Evolutionary conservation across 2,888 invertebrate species (phyloP).

Genomic region (Holacanthella duospinosa): DNA sequence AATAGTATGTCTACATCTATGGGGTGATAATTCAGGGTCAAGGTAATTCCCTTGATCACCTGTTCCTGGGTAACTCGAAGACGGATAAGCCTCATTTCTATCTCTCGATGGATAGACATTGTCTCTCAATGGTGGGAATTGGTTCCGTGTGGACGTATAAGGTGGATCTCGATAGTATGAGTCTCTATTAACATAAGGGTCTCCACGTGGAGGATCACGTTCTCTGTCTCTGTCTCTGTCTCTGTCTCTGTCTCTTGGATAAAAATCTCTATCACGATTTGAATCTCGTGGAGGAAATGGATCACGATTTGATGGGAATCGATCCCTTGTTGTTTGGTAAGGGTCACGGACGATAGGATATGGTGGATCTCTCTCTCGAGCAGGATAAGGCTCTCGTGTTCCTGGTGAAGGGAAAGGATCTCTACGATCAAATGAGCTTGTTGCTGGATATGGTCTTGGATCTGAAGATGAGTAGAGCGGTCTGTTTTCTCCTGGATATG

Average conservation of each 20-base stretch:
- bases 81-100: constrained; percentile 20
- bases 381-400: constrained; percentile 33
- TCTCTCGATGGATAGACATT: constrained; percentile 9
- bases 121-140: constrained; percentile 21
- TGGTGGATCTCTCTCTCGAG: constrained; percentile 31
- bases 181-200: constrained; percentile 21
- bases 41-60: constrained; percentile 31
- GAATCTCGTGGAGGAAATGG: constrained; percentile 13
- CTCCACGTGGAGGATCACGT: constrained; percentile 9
- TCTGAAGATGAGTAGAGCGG: constrained; percentile 31
- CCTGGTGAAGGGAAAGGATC: constrained; percentile 31
- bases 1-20: constrained; percentile 40
- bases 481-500: constrained; percentile 21
- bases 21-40: constrained; percentile 37
- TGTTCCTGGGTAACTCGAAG: constrained; percentile 27
- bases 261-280: constrained; percentile 20
- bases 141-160: constrained; percentile 19
- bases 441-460: constrained; percentile 29
- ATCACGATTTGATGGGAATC: constrained; percentile 25
- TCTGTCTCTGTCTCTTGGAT: constrained; percentile 9
- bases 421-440: constrained; percentile 10
- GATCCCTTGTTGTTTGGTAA: constrained; percentile 34
- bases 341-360: constrained; percentile 25
- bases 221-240: neutral
- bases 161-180: constrained; percentile 19